Evolutionary conservation across 2,113 vertebrate species (phyloP).

Genomic region (Chaetura pelagica): DNA sequence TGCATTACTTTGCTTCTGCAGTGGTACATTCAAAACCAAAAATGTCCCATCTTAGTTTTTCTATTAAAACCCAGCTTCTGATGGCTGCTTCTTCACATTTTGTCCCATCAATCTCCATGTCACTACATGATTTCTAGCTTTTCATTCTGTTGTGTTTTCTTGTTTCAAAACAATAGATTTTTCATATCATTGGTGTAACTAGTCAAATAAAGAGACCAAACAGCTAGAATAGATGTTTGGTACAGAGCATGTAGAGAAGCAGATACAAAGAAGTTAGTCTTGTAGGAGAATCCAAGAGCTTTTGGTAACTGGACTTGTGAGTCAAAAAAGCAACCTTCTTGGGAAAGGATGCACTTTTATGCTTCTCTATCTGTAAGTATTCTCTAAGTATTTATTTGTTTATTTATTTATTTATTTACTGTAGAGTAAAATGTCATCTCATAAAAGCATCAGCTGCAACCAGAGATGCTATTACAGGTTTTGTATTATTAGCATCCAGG

Average conservation of each 20-base stretch:
- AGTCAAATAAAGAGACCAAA: conserved; percentile 12
- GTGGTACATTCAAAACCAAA: conserved; percentile 10
- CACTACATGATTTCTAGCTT: conserved; percentile 1
- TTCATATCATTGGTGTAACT: neutral
- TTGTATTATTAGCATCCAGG: conserved; percentile 66
- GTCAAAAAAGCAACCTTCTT: neutral
- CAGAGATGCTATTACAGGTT: conserved; percentile 59
- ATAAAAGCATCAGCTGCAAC: conserved; percentile 56
- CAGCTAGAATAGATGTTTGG: neutral
- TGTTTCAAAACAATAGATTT: neutral
- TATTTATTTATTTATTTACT: conserved; percentile 10
- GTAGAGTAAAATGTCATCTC: conserved; percentile 35
- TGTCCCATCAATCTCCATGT: neutral
- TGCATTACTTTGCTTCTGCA: conserved; percentile 32
- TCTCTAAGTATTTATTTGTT: neutral
- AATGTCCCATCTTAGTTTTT: neutral
- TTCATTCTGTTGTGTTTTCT: neutral
- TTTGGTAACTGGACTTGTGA: neutral
- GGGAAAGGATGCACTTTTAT: neutral
- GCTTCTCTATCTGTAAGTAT: neutral
- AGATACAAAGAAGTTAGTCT: neutral
- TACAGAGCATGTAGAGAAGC: neutral
- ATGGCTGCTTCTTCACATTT: neutral
- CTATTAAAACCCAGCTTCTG: neutral
- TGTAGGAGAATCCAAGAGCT: neutral